Evolutionary conservation across 2,888 invertebrate species (phyloP), one percentile per base, ranked within the genome.

Genomic region (Agrilus mali): DNA sequence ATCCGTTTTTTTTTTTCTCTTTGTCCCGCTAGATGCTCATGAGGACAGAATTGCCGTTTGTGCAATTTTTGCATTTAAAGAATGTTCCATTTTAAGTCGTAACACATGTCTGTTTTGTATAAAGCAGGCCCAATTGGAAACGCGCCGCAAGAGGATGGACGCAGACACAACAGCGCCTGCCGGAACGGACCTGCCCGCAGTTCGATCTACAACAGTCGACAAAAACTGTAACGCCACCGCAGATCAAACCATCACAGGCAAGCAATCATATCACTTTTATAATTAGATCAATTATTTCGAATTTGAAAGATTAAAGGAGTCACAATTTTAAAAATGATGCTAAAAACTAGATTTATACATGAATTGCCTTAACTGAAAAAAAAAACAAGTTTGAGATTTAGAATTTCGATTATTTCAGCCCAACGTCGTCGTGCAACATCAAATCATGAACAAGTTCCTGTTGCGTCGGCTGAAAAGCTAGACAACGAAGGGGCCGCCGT

Each of bases 221-320:
- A 80, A 78, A 61, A 79, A 82, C 63, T 79, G 80, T 57, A 82
- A 82, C 65, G 80, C 80, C 20, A 80, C 80, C 12, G 71, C 71
- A 38, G 67, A 27, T 27, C 27, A 27, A 27, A 27, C 27, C 27
- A 27, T 27, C 10, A 27, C 27, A 27, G 27, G 27, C 10, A 27
- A 27, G 2, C 10, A 22, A 20, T 20, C 20, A 20, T 66, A 20
- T 20, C 20, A n/a, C n/a, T n/a, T n/a, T n/a, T n/a, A n/a, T n/a
- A n/a, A n/a, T n/a, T n/a, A n/a, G n/a, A n/a, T n/a, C n/a, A n/a
- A n/a, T n/a, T n/a, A n/a, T n/a, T n/a, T n/a, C n/a, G n/a, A n/a
- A n/a, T n/a, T n/a, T n/a, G n/a, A n/a, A n/a, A n/a, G n/a, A n/a
- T n/a, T n/a, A n/a, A n/a, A n/a, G n/a, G n/a, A n/a, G n/a, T n/a